Evolutionary conservation across 30 jellyfish, hydroid and myxozoan genomes (phyloP), one percentile per base, ranked within the genome.

Genomic region (Morbakka virulenta): DNA sequence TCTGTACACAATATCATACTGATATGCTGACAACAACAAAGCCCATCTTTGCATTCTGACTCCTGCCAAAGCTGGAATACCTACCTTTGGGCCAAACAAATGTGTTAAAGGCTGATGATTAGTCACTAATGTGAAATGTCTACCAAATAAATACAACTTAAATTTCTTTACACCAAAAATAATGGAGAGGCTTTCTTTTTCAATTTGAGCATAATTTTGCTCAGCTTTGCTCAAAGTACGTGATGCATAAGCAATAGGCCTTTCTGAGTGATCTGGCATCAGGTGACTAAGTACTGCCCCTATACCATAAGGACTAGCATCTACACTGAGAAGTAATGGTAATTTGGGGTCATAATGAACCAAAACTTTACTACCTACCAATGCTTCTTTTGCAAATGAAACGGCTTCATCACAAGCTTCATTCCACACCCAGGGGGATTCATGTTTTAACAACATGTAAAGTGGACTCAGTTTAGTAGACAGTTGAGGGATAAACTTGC

Each of bases 201-300:
- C 83, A 20, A 71, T 71, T 11, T 34, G 32, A n/a, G 87, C 79
- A 75, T 75, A 75, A 75, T 75, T 64, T 31, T 49, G 34, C 52
- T 75, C 87, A 1, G 87, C 41, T 23, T 52, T 28, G n/a, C 28
- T 25, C 23, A 75, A 75, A 51, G 81, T 4, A 25, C 87, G 81
- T 31, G 85, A 75, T 1, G 87, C 67, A 75, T 50, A 75, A 24
- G 83, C 86, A 75, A 75, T 29, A 1, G 87, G 87, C n/a, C 47
- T 21, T 28, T 2, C 6, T 4, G 71, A 57, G 34, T 26, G 82
- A 24, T 78, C 84, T 0, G 64, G 17, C 78, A 27, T 62, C 9
- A 41, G 9, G 17, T 84, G 95, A 2, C 93, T 4, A 1, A 84
- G 72, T 12, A 63, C 95, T 2, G 91, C 91, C 20, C 77, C 85